These are phyloP conservation scores for Phalangium opilio DNA, from an alignment of 2,888 invertebrate genomes.

Conservation along the genomic window DNA sequence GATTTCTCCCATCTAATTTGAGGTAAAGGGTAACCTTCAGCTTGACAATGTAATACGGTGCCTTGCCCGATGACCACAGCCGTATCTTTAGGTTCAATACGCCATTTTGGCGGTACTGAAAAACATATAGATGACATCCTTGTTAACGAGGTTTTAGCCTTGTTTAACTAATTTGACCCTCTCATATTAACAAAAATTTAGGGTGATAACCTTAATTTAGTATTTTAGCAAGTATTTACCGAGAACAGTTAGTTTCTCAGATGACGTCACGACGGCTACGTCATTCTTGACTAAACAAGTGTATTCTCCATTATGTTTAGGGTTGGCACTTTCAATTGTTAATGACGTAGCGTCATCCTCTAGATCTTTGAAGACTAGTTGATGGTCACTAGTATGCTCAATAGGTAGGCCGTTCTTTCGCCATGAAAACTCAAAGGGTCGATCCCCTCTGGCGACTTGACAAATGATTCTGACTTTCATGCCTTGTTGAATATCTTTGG, in stretches of 20 bases:
- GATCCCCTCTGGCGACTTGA: slow-evolving; percentile 31
- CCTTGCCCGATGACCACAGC: slow-evolving; percentile 27
- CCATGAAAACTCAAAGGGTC: slow-evolving; percentile 33
- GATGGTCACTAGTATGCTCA: slow-evolving; percentile 25
- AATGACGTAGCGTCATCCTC: slow-evolving; percentile 15
- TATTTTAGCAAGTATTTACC: too few relatives aligned
- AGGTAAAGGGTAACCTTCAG: slow-evolving; percentile 29
- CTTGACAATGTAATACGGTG: slow-evolving; percentile 28
- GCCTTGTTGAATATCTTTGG: slow-evolving; percentile 33
- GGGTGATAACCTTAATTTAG: too few relatives aligned
- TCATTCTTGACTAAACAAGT: slow-evolving; percentile 30
- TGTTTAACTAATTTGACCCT: too few relatives aligned
- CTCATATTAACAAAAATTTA: too few relatives aligned
- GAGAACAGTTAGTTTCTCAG: slow-evolving; percentile 32
- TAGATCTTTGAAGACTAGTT: slow-evolving; percentile 16
- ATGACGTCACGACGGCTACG: slow-evolving; percentile 21
- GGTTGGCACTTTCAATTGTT: slow-evolving; percentile 17
- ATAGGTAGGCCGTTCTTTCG: slow-evolving; percentile 28
- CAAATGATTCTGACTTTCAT: slow-evolving; percentile 32
- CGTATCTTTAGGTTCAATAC: slow-evolving; percentile 28
- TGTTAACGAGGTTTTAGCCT: too few relatives aligned
- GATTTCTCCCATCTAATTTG: slow-evolving; percentile 30
- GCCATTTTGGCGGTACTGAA: slow-evolving; percentile 29
- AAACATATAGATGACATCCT: too few relatives aligned
- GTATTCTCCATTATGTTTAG: slow-evolving; percentile 28